Base-by-base conservation (phyloP, 2,797 vertebrate species). In the Neosalanx taihuensis region DNA sequence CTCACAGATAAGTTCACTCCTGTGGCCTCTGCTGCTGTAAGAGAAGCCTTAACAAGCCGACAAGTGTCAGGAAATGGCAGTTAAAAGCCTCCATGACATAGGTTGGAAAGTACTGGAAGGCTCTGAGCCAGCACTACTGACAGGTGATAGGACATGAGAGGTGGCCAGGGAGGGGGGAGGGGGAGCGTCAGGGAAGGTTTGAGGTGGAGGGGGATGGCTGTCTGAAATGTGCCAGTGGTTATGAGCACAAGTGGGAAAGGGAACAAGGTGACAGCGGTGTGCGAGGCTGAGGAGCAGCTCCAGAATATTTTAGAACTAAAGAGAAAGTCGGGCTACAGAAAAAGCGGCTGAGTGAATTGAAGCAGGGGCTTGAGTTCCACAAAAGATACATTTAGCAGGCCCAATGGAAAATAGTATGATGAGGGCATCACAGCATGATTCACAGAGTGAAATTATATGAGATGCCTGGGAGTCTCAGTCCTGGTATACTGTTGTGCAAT, bases 111-210 rank as follows among this genome's bases (percentile, higher is more conserved):
- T 30, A 63, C 61, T 63, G 29, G 29, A 63, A 63, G 64, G 64
- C 64, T 23, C 37, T 23, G 64, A 41, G 64, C 13, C 12, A 23
- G 35, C 26, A 46, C 23, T 20, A n/a, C 20, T 65, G 64, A 65
- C 64, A 65, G 64, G 64, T 49, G 64, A 49, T 26, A 49, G 64
- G 64, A 65, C 46, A 20, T 65, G 64, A 65, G 64, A 65, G n/a
- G 64, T 46, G 64, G 37, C 37, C 4, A 15, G 37, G 46, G 64
- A 35, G 23, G 35, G 35, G 6, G 35, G 35, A 26, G 64, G 5
- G 37, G 13, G 37, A 41, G 46, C 41, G 20, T 49, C 37, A 51
- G 41, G 41, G 37, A 23, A 7, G 41, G 9, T 41, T 41, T 41
- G 37, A 23, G 23, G 20, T n/a, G 35, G 10, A 17, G 60, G 23